These are phyloP conservation scores for Troilus luridus DNA, from an alignment of 2,888 invertebrate genomes.

Conservation along the genomic window DNA sequence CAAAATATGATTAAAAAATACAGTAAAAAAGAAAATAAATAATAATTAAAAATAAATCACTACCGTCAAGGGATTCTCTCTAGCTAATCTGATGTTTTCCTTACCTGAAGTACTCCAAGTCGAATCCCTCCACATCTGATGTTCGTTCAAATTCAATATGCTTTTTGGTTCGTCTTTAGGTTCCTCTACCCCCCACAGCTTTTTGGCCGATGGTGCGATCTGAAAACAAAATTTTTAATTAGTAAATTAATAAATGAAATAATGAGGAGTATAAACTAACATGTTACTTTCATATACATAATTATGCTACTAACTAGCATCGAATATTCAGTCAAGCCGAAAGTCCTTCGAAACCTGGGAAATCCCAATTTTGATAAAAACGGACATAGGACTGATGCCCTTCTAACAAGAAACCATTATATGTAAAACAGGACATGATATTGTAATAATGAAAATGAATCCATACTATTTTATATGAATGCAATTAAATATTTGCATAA, in stretches of 20 bases:
- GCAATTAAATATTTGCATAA: too few species aligned
- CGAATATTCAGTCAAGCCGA: too few species aligned
- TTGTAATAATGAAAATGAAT: too few species aligned
- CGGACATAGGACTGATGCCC: too few species aligned
- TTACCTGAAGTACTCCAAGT: constrained; percentile 94
- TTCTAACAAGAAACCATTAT: too few species aligned
- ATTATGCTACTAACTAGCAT: too few species aligned
- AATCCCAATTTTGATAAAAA: too few species aligned
- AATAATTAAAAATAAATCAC: background rate
- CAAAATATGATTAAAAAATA: background rate
- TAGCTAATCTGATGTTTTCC: constrained; percentile 62
- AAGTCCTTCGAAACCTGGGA: too few species aligned
- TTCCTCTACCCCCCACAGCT: constrained; percentile 84
- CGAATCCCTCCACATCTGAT: constrained; percentile 91
- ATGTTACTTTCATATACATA: too few species aligned
- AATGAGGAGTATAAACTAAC: background rate
- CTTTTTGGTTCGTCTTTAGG: constrained; percentile 71
- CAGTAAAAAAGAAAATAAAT: background rate
- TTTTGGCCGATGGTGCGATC: constrained; percentile 95
- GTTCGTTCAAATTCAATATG: constrained; percentile 85
- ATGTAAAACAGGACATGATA: too few species aligned
- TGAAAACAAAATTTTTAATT: constrained; percentile 69
- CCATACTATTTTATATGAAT: too few species aligned
- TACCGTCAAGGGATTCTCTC: background rate
- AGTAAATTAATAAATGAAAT: background rate